Percentiles rank a stretch among this genome's conserved stretches.
These are phyloP conservation scores for Alethe castanea DNA, from an alignment of 2,113 vertebrate species.

Conservation along the genomic window DNA sequence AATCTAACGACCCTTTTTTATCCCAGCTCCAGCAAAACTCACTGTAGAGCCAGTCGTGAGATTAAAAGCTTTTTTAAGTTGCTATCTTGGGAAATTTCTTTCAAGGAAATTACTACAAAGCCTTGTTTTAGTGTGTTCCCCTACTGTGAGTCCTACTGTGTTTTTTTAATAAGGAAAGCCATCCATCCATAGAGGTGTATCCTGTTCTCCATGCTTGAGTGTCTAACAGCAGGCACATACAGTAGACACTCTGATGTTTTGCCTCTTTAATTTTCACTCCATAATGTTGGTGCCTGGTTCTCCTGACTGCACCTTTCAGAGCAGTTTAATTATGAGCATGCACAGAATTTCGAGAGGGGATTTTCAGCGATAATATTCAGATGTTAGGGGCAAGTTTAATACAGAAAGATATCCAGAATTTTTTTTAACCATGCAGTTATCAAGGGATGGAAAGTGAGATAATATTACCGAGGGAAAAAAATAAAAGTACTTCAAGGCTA, in stretches of 20 bases:
- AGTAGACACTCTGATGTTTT: slow-evolving; percentile 77
- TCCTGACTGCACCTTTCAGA: slow-evolving; percentile 66
- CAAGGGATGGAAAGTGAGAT: neutral
- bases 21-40: slow-evolving; percentile 65
- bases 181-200: slow-evolving; percentile 97
- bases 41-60: slow-evolving; percentile 62
- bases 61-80: slow-evolving; percentile 78
- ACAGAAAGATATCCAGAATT: neutral
- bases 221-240: slow-evolving; percentile 84
- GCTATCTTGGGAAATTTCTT: slow-evolving; percentile 85
- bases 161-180: slow-evolving; percentile 98
- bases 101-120: slow-evolving; percentile 89
- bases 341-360: slow-evolving; percentile 52
- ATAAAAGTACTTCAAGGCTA: slow-evolving; percentile 1
- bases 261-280: slow-evolving; percentile 78
- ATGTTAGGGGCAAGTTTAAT: neutral
- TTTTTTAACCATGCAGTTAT: neutral
- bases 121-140: slow-evolving; percentile 89
- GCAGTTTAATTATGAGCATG: slow-evolving; percentile 66
- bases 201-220: slow-evolving; percentile 96
- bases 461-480: neutral
- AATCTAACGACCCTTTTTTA: slow-evolving; percentile 64
- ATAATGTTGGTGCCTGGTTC: slow-evolving; percentile 69
- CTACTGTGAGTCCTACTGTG: slow-evolving; percentile 91
- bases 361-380: slow-evolving; percentile 36